Percentiles rank a stretch among this genome's conserved stretches.
Conservation (phyloP, 1,140 invertebrate species). For the Procambarus clarkii region DNA sequence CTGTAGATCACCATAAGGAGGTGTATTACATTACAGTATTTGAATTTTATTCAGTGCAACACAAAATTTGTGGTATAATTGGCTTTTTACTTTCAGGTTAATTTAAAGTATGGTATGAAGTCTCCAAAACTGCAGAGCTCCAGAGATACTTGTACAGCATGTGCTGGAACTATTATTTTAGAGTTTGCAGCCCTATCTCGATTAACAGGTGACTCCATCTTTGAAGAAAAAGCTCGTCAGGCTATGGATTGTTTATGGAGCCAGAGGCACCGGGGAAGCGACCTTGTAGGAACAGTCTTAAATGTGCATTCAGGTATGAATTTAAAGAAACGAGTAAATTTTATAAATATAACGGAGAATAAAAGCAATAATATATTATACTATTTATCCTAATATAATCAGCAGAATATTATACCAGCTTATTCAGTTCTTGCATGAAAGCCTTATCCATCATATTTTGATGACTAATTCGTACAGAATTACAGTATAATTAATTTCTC, state of each 20-base stretch:
- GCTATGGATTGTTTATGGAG: conserved; percentile 98
- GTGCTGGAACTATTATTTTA: conserved; percentile 98
- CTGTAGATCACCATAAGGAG: too few species aligned
- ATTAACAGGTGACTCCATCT: conserved; percentile 93
- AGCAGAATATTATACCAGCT: too few species aligned
- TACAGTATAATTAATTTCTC: too few species aligned
- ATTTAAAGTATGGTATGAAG: conserved; percentile 92
- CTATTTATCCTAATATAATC: too few species aligned
- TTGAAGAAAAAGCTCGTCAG: conserved; percentile 90
- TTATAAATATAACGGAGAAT: too few species aligned
- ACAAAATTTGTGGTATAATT: neutral
- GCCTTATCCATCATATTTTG: too few species aligned
- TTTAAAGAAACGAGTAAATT: too few species aligned
- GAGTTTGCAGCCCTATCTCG: conserved; percentile 97
- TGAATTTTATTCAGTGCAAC: too few species aligned
- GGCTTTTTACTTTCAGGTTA: conserved; percentile 82
- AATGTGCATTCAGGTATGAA: conserved; percentile 85
- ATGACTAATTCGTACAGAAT: too few species aligned
- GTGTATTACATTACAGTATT: too few species aligned
- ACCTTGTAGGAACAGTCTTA: conserved; percentile 94
- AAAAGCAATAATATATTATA: too few species aligned
- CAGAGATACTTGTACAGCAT: conserved; percentile 92
- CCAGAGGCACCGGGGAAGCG: conserved; percentile 91
- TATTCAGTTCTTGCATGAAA: too few species aligned
- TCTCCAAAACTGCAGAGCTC: conserved; percentile 84